Base-by-base conservation (phyloP, 2,113 vertebrate genomes). In the Urocynchramus pylzowi region DNA sequence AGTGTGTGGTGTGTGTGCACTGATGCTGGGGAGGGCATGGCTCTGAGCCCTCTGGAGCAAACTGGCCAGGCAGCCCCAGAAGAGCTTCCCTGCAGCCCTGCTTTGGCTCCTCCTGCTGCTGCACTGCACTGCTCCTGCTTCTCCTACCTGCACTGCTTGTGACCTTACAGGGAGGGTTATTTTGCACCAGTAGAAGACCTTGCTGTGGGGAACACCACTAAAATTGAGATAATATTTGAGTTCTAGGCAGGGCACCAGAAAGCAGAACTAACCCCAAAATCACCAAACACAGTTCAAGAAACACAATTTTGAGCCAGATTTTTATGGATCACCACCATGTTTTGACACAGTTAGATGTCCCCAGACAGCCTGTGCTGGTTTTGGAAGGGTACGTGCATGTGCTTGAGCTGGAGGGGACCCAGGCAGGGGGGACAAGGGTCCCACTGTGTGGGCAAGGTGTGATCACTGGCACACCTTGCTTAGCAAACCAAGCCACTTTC, bases 1-100 rank as follows among this genome's bases (percentile, higher is more conserved):
- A 6, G 5, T 5, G 47, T 22, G 18, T 35, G 57, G 41, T 1
- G 2, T 10, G 2, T 9, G 5, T 1, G 4, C 53, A 8, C 31
- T 2, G 33, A 11, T 47, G 30, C 49, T 42, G 78, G 6, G 49
- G 33, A 39, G 1, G 63, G 60, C 53, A 39, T 7, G 1, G 3
- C 44, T n/a, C 49, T 0, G 0, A 79, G 75, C 60, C 44, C 27
- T 9, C 26, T 4, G 1, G 24, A 56, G 50, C 37, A 56, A 49
- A 45, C 57, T 8, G 23, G 37, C 23, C 2, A 2, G 21, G 54
- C 2, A 3, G 9, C n/a, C 18, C n/a, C 44, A 30, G 73, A 26
- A 68, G 37, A 30, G n/a, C 19, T 81, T 77, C 52, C 59, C 30
- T 21, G 37, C 49, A 84, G 53, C 28, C 41, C 79, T 63, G 47